Percentiles rank a stretch among this genome's conserved stretches.
phyloP scores from a whole-genome alignment of 2,888 invertebrate genomes.

The Idaea biselata region DNA sequence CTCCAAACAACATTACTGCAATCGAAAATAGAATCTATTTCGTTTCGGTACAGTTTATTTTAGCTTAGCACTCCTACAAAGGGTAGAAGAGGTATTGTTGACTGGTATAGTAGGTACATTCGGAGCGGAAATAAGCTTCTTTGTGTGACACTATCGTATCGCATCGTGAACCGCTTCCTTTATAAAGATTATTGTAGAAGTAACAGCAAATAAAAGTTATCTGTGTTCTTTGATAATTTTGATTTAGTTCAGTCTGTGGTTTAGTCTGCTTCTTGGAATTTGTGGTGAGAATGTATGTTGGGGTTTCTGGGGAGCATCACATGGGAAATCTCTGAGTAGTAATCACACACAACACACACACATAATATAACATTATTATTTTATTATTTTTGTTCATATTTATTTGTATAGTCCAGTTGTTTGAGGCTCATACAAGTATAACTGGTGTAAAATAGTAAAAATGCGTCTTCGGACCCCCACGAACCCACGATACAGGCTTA shows the following conservation, averaged over 20 bases:
- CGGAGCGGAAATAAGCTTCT: slow-evolving; percentile 76
- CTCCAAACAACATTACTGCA: slow-evolving; percentile 17
- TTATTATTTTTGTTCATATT: too few relatives aligned
- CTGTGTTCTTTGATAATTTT: slow-evolving; percentile 24
- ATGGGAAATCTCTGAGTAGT: too few relatives aligned
- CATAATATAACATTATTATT: too few relatives aligned
- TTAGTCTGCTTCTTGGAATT: too few relatives aligned
- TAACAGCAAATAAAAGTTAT: slow-evolving; percentile 73
- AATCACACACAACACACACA: too few relatives aligned
- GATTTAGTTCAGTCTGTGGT: slow-evolving; percentile 5
- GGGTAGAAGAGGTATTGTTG: slow-evolving; percentile 50
- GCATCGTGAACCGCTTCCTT: slow-evolving; percentile 76
- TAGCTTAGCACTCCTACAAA: slow-evolving; percentile 30
- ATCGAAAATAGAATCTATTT: not conserved
- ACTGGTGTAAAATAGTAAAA: too few relatives aligned
- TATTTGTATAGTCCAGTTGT: too few relatives aligned
- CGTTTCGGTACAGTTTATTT: slow-evolving; percentile 31
- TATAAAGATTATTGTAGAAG: slow-evolving; percentile 73
- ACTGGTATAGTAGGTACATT: slow-evolving; percentile 54
- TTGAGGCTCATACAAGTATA: too few relatives aligned
- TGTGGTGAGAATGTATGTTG: too few relatives aligned
- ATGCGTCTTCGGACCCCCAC: too few relatives aligned
- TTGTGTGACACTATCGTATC: slow-evolving; percentile 74
- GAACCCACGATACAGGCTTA: too few relatives aligned
- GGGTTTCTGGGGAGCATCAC: too few relatives aligned